Evolutionary conservation across 2,888 invertebrate species (phyloP).

Genomic region (Quadriops clusia): DNA sequence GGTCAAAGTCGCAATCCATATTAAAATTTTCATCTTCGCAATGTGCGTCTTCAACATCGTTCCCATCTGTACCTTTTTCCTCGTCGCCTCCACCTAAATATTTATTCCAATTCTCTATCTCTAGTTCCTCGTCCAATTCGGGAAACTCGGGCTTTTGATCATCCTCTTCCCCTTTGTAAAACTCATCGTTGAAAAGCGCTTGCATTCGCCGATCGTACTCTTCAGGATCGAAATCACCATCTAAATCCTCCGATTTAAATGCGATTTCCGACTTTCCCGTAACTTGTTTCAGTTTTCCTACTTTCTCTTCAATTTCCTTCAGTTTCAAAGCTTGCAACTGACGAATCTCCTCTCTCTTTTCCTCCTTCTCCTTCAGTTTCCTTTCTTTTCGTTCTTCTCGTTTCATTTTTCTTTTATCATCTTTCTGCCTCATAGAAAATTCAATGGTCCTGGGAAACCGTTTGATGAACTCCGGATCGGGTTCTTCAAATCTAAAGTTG

Average conservation of each 20-base stretch:
- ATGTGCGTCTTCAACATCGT: constrained; percentile 38
- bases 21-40: constrained; percentile 76
- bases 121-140: constrained; percentile 62
- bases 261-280: constrained; percentile 69
- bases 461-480: constrained; percentile 83
- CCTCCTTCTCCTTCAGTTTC: constrained; percentile 65
- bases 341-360: constrained; percentile 78
- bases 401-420: constrained; percentile 67
- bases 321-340: constrained; percentile 75
- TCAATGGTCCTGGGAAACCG: constrained; percentile 84
- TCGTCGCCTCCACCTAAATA: constrained; percentile 43
- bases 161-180: constrained; percentile 60
- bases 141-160: constrained; percentile 77
- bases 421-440: constrained; percentile 62
- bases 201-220: constrained; percentile 81
- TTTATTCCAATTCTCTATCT: constrained; percentile 59
- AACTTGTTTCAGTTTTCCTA: constrained; percentile 73
- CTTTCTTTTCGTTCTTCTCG: constrained; percentile 62
- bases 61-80: constrained; percentile 22
- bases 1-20: constrained; percentile 84
- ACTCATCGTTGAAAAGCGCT: constrained; percentile 75
- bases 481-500: constrained; percentile 94
- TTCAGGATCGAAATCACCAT: constrained; percentile 83
- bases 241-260: constrained; percentile 65
- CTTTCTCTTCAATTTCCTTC: constrained; percentile 82